These are phyloP conservation scores for Ianthella basta DNA, from an alignment of 37 sponge, comb jelly and placozoan genomes.

Conservation along the genomic window DNA sequence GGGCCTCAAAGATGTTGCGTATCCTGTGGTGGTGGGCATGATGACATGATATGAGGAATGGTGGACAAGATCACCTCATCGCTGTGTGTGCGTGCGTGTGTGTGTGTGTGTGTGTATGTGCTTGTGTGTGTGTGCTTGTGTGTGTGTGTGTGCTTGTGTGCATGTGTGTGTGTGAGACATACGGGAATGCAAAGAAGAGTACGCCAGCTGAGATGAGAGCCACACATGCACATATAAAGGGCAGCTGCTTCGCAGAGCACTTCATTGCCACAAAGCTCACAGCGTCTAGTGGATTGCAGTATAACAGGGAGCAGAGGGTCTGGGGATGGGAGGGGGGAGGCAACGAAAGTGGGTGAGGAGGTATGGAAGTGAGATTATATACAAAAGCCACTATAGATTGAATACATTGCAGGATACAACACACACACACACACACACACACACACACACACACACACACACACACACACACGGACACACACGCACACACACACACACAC, in stretches of 20 bases:
- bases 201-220: constrained; percentile 61
- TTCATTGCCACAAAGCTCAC: constrained; percentile 30
- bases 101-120: constrained; percentile 27
- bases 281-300: not conserved
- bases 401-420: no score
- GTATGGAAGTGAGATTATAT: not conserved
- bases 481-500: no score
- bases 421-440: no score
- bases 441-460: no score
- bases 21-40: constrained; percentile 32
- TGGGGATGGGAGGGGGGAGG: not conserved
- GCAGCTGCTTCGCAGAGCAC: constrained; percentile 60
- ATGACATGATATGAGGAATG: not conserved
- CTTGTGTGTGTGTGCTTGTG: not conserved
- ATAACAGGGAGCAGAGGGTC: not conserved
- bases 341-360: no score
- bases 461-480: no score
- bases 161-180: constrained; percentile 32
- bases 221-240: constrained; percentile 62
- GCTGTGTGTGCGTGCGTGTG: not conserved
- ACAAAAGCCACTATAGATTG: no score
- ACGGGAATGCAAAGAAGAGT: constrained; percentile 91
- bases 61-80: not conserved
- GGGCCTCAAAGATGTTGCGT: constrained; percentile 46
- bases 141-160: not conserved